Percentiles rank a stretch among this genome's conserved stretches.
phyloP scores from a whole-genome alignment of 2,113 vertebrate genomes.

The Melospiza melodia region DNA sequence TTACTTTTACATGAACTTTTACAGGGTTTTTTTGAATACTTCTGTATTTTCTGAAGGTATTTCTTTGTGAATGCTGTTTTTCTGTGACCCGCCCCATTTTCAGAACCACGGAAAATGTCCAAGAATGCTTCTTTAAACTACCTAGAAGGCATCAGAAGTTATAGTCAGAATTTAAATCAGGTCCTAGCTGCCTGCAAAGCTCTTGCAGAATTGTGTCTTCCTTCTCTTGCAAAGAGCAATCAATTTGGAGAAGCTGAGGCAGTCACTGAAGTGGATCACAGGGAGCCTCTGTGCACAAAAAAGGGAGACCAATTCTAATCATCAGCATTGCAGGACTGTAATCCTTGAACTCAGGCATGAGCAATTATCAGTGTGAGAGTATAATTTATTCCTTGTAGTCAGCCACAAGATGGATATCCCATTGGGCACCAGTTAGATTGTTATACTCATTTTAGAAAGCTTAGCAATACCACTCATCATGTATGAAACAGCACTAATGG shows the following conservation, averaged over 20 bases:
- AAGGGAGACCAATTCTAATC: background rate
- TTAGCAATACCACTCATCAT: background rate
- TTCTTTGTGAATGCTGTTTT: background rate
- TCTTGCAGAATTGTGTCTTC: background rate
- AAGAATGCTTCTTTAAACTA: background rate
- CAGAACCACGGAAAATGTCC: background rate
- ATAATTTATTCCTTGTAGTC: slow-evolving; percentile 26
- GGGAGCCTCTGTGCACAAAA: background rate
- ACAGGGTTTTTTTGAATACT: background rate
- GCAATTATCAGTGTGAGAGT: slow-evolving; percentile 28
- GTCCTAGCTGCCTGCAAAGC: background rate
- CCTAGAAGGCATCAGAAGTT: background rate
- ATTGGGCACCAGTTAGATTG: background rate
- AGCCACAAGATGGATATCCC: slow-evolving; percentile 27
- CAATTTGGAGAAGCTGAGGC: background rate
- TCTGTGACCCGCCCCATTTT: background rate
- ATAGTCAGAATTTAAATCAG: background rate
- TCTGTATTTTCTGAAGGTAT: background rate
- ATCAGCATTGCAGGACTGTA: background rate
- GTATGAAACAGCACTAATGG: background rate
- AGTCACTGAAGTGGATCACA: background rate
- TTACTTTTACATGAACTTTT: background rate
- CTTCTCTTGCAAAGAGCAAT: background rate
- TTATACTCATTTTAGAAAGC: background rate
- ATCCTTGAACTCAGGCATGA: slow-evolving; percentile 16